phyloP scores from a whole-genome alignment of 2,888 invertebrate species.

The Synergus japonicus region DNA sequence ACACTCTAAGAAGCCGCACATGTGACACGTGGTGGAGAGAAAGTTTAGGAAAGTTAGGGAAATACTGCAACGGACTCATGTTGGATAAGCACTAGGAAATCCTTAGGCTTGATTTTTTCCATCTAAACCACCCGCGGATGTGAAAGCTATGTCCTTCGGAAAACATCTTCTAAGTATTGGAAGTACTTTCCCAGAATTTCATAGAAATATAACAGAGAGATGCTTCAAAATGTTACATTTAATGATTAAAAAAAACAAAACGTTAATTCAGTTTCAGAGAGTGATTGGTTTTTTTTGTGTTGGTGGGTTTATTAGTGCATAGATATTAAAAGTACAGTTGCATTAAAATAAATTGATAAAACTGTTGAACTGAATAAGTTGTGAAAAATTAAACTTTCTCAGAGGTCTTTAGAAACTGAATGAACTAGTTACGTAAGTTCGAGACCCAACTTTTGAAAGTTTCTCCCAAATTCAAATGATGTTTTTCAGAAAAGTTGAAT shows the following conservation, averaged over 20 bases:
- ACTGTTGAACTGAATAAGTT: slow-evolving; percentile 18
- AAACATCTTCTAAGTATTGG: slow-evolving; percentile 9
- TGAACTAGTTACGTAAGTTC: slow-evolving; percentile 14
- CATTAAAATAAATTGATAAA: slow-evolving; percentile 18
- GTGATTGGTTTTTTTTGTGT: no score
- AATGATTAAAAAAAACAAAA: no score
- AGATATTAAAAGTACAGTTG: background rate
- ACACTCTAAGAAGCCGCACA: slow-evolving; percentile 31
- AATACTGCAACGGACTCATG: slow-evolving; percentile 7
- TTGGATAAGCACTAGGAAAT: slow-evolving; percentile 39
- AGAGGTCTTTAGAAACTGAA: background rate
- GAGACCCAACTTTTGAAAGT: background rate
- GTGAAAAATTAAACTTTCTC: slow-evolving; percentile 12
- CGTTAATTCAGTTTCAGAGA: no score
- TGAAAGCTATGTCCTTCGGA: slow-evolving; percentile 31
- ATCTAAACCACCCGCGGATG: slow-evolving; percentile 13
- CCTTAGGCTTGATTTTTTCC: slow-evolving; percentile 28
- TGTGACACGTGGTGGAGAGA: slow-evolving; percentile 34
- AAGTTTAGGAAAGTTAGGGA: slow-evolving; percentile 22
- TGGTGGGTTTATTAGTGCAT: background rate
- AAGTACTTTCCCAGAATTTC: background rate
- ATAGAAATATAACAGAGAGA: no score
- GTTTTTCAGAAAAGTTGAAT: slow-evolving; percentile 29
- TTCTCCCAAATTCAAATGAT: slow-evolving; percentile 30
- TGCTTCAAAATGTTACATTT: no score